Evolutionary conservation across 2,113 vertebrate genomes (phyloP), one percentile per base, ranked within the genome.

Genomic region (Pollimyrus isidori): DNA sequence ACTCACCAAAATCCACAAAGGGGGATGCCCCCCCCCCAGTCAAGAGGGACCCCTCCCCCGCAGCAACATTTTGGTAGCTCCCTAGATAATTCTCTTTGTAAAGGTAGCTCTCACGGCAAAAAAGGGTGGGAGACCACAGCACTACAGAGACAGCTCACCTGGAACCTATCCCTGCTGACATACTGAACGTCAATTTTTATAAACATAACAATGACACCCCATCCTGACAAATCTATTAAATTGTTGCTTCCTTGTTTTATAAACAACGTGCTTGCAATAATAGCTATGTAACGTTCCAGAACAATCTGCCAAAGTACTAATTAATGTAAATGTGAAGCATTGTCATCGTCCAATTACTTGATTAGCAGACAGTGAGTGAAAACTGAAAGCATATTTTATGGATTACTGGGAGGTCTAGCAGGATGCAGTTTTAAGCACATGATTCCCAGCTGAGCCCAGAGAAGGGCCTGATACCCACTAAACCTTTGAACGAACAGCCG

Each of bases 281-380:
- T 80, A 35, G 73, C 73, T 42, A 80, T n/a, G 73, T 42, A 19
- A 80, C 35, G 73, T 80, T 80, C 73, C 73, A 39, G 73, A 80
- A 80, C 73, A 35, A 42, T 80, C 73, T 80, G 73, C 73, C 73
- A 80, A 39, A 80, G 35, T 80, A 80, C 73, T 80, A 80, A 80
- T 80, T 80, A 80, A 80, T 42, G 73, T 42, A 80, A 80, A 80
- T 42, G 73, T 19, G 35, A 42, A 35, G 73, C 73, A 42, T 80
- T 80, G 73, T 80, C 73, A 80, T 80, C 39, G 73, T 42, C 73
- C 73, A 80, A 80, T 80, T 39, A 80, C 73, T 80, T 80, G 73
- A 80, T 80, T 80, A 80, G 73, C 30, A 80, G 35, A 80, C 73
- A 80, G 73, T 80, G 13, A 80, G 73, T 80, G 30, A 80, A 80